A percentile compares a stretch with the other conserved stretches of the same genome.
Conservation (phyloP, 2,113 vertebrate genomes). For the Sapayoa aenigma region DNA sequence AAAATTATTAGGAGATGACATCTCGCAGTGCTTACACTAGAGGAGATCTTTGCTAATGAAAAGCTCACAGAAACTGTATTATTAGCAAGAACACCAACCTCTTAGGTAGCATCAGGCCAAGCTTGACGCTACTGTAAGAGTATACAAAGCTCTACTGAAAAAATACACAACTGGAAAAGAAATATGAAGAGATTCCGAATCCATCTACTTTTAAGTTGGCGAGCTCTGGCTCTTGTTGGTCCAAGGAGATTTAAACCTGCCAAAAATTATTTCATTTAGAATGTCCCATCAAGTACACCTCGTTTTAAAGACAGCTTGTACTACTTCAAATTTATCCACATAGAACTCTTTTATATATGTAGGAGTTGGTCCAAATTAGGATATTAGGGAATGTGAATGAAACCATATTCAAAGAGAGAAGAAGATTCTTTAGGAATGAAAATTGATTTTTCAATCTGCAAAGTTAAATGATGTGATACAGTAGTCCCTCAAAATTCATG, state of each 20-base stretch:
- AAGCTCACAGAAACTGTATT: background rate
- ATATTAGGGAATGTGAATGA: background rate
- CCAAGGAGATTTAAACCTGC: background rate
- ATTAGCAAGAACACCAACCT: background rate
- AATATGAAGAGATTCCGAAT: background rate
- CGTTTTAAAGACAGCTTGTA: background rate
- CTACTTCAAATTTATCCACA: background rate
- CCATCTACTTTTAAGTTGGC: background rate
- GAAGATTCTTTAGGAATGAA: background rate
- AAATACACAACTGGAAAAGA: background rate
- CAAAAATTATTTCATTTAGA: constrained; percentile 13
- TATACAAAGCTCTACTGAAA: background rate
- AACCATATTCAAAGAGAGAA: background rate
- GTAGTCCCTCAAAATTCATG: too few species aligned
- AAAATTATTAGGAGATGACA: background rate
- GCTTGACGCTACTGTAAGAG: background rate
- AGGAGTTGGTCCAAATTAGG: background rate
- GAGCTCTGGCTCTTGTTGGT: background rate
- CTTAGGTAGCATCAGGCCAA: background rate
- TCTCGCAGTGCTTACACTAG: background rate
- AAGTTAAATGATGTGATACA: background rate
- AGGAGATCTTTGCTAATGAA: background rate
- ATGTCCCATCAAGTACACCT: background rate
- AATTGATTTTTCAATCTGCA: background rate
- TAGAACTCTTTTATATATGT: background rate